Conservation (phyloP, 1,140 invertebrate species). For the Whitmania pigra region DNA sequence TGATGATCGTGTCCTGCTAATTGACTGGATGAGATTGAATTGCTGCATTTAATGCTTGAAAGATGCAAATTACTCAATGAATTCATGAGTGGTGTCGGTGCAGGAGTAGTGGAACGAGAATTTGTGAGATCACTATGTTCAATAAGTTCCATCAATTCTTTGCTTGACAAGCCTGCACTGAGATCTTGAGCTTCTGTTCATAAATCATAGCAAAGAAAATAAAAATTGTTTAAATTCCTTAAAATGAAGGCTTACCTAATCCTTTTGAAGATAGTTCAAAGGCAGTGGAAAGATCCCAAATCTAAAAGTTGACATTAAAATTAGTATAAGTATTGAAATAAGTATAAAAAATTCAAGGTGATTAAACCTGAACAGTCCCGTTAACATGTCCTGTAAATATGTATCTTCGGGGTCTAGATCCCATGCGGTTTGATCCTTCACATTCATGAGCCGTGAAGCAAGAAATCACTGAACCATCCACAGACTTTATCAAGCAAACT, state of each 20-base stretch:
- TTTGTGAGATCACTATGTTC: constrained; percentile 74
- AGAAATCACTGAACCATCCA: constrained; percentile 83
- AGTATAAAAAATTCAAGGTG: not conserved
- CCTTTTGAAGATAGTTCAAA: constrained; percentile 64
- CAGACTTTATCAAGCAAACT: constrained; percentile 84
- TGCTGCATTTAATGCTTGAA: constrained; percentile 1
- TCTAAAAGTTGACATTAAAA: constrained; percentile 39
- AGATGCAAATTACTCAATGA: constrained; percentile 9
- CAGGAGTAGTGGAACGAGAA: constrained; percentile 53
- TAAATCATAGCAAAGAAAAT: constrained; percentile 7
- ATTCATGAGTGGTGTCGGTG: constrained; percentile 63
- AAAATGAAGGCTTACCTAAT: constrained; percentile 33
- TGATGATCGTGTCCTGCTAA: not conserved
- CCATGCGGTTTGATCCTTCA: constrained; percentile 77
- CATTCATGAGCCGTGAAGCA: constrained; percentile 94
- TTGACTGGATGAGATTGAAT: not conserved
- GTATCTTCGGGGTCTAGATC: constrained; percentile 72
- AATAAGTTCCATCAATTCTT: constrained; percentile 73
- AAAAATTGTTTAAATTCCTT: constrained; percentile 12
- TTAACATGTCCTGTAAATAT: constrained; percentile 89
- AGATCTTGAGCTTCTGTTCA: constrained; percentile 3
- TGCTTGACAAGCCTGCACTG: constrained; percentile 67
- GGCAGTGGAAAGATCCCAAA: constrained; percentile 95
- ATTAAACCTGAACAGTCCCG: constrained; percentile 65
- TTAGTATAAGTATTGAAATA: constrained; percentile 13